Base-by-base conservation (phyloP, 2,113 vertebrate genomes). In the Rhinolophus sinicus region DNA sequence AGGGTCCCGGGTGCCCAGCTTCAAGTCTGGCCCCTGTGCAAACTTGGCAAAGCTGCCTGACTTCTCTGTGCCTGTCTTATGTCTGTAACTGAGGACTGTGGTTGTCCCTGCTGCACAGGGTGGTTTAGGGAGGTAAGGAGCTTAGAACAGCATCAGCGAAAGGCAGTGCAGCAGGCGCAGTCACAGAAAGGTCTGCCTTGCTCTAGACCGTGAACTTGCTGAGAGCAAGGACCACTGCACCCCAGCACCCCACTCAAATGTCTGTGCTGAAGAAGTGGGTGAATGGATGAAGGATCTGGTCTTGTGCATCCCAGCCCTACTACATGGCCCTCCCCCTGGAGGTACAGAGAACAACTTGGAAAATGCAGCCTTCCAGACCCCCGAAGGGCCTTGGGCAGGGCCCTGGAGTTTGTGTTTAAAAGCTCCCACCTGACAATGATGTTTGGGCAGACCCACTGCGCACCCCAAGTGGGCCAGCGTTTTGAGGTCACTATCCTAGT, bases 301-400 rank as follows among this genome's bases (percentile, higher is more conserved):
- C n/a, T 8, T 28, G 10, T 15, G 0, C 18, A 5, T 26, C 52
- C n/a, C 69, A 28, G 40, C 47, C 47, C 60, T 14, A 30, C n/a
- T 0, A 0, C 0, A 0, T 0, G 5, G 21, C 65, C 3, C 0
- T 26, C 9, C 6, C 64, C 38, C 0, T 0, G 15, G 56, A 8
- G 7, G 35, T 1, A 28, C 15, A 14, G n/a, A 58, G 26, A 4
- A 28, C 56, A 2, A 6, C 35, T 0, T 21, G 75, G 47, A 77
- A 50, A 24, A 26, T 4, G 30, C 26, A 64, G 69, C 24, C 21
- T 8, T 56, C 11, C 47, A 12, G n/a, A 8, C 24, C 13, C 62
- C 15, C 0, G 0, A 11, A 16, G 58, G 33, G 64, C 18, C 78
- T 16, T 44, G 52, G 64, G 6, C n/a, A 1, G 4, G 10, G 50